These are phyloP conservation scores for Holotrichia oblita DNA, from an alignment of 1,140 invertebrate genomes.

Conservation along the genomic window DNA sequence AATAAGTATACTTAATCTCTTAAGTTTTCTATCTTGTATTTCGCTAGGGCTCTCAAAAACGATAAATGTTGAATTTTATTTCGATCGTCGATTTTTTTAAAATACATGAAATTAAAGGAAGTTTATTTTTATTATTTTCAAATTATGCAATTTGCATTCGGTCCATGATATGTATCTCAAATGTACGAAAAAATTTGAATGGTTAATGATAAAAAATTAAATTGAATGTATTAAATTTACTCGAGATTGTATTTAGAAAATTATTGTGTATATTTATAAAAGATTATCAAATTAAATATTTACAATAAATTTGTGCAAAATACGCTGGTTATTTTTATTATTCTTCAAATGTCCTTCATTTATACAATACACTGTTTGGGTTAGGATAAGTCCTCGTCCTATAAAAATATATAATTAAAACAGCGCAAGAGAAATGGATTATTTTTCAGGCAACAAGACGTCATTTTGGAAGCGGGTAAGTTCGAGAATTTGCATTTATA, in stretches of 20 bases:
- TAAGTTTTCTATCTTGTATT: neutral
- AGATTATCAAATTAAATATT: conserved; percentile 31
- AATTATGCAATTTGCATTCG: neutral
- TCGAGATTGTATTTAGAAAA: conserved; percentile 28
- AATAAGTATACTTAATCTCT: conserved; percentile 5
- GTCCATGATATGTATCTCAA: neutral
- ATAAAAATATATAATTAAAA: no score
- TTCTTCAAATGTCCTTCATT: no score
- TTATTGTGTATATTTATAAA: conserved; percentile 27
- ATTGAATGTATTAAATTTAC: neutral
- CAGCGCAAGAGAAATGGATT: no score
- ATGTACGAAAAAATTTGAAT: no score
- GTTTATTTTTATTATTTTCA: conserved; percentile 6
- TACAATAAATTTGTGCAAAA: conserved; percentile 35
- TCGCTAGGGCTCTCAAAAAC: neutral
- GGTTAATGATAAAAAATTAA: neutral
- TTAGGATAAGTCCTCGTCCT: no score
- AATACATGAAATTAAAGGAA: neutral
- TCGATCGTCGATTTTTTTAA: neutral
- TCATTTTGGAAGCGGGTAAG: no score
- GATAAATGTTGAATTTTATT: neutral
- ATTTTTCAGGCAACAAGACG: no score
- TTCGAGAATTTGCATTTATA: no score
- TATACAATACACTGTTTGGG: no score
- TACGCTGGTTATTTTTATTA: no score